Evolutionary conservation across 2,888 invertebrate species (phyloP).

Genomic region (Sinohyriopsis cumingii): DNA sequence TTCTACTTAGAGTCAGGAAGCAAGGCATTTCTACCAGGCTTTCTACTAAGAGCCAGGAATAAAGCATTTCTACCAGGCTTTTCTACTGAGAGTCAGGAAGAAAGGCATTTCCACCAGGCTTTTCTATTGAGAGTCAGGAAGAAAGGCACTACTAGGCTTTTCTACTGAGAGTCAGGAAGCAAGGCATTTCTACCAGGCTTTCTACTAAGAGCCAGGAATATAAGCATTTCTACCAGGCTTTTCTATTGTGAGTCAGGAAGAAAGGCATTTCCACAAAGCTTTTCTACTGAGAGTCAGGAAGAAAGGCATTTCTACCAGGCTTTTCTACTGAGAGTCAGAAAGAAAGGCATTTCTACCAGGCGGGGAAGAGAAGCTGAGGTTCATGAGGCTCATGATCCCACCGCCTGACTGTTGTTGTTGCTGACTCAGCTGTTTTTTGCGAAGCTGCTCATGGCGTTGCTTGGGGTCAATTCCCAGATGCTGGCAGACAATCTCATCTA

Average conservation of each 20-base stretch:
- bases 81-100: not conserved
- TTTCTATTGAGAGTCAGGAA: no score
- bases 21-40: not conserved
- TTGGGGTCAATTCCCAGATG: constrained; percentile 83
- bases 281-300: not conserved
- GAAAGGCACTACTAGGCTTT: constrained; percentile 27
- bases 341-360: constrained; percentile 19
- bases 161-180: no score
- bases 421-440: constrained; percentile 42
- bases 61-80: not conserved
- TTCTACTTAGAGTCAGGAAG: not conserved
- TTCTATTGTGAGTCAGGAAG: not conserved
- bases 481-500: constrained; percentile 91
- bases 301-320: not conserved
- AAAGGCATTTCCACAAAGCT: not conserved
- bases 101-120: no score
- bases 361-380: constrained; percentile 34
- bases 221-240: not conserved
- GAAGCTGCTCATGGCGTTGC: constrained; percentile 49
- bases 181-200: no score
- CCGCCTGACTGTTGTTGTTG: constrained; percentile 37
- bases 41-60: not conserved
- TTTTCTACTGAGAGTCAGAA: not conserved
- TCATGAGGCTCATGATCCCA: constrained; percentile 25
- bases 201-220: not conserved